Evolutionary conservation across 2,888 invertebrate species (phyloP).

Genomic region (Eulithis prunata): DNA sequence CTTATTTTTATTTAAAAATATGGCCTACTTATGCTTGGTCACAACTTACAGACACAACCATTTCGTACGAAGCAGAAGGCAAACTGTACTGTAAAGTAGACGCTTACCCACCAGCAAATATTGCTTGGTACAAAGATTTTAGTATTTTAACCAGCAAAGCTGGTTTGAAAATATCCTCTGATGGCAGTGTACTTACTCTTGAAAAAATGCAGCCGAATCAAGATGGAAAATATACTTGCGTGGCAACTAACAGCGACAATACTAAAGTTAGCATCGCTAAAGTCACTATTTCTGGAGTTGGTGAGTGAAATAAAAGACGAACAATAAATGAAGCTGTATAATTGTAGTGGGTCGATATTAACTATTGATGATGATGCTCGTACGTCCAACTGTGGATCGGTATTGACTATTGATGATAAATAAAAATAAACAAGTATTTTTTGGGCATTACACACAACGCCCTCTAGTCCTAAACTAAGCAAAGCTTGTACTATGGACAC

Average conservation of each 20-base stretch:
- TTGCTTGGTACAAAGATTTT: conserved; percentile 26
- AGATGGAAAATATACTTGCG: conserved; percentile 25
- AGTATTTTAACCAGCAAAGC: background rate
- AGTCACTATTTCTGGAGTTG: conserved; percentile 17
- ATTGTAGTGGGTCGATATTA: no score
- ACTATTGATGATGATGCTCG: no score
- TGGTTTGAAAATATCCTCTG: conserved; percentile 8
- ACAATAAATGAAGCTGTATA: no score
- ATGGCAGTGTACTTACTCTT: conserved; percentile 17
- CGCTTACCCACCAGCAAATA: conserved; percentile 30
- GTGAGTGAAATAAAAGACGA: conserved; percentile 18
- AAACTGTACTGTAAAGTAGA: conserved; percentile 26
- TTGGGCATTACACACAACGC: no score
- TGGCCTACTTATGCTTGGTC: no score
- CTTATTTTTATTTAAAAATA: no score
- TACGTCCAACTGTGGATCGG: no score
- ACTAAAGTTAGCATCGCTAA: background rate
- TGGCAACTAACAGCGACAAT: conserved; percentile 17
- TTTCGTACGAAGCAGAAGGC: conserved; percentile 22
- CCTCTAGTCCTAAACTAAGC: no score
- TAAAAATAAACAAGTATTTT: no score
- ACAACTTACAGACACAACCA: conserved; percentile 11
- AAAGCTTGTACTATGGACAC: no score
- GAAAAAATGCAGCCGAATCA: conserved; percentile 12
- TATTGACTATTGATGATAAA: no score